These are phyloP conservation scores for Psilopogon haemacephalus DNA, from an alignment of 2,113 vertebrate genomes.

Conservation along the genomic window DNA sequence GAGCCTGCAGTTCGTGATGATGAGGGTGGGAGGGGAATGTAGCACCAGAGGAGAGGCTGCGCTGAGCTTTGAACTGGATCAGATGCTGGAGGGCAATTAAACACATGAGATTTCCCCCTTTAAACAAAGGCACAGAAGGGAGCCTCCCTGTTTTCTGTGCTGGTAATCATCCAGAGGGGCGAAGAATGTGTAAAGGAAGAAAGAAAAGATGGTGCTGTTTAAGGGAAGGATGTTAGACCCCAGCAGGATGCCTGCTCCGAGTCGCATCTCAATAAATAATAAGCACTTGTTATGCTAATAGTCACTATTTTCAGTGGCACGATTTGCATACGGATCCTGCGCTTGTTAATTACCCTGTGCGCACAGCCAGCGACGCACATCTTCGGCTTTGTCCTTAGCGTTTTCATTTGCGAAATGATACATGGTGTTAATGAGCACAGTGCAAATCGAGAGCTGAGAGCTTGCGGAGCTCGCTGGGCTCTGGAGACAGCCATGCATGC, in stretches of 20 bases:
- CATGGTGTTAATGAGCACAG: neutral
- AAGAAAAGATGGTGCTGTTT: neutral
- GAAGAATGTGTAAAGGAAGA: neutral
- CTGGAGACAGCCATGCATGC: neutral
- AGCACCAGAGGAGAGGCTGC: neutral
- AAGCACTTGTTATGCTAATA: slow-evolving; percentile 68
- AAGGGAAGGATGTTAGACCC: neutral
- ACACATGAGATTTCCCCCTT: slow-evolving; percentile 35
- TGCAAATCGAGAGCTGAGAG: neutral
- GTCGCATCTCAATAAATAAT: slow-evolving; percentile 33
- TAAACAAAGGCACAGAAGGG: slow-evolving; percentile 61
- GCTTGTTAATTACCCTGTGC: neutral
- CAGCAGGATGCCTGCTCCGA: slow-evolving; percentile 33
- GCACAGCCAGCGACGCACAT: neutral
- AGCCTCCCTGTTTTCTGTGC: slow-evolving; percentile 32
- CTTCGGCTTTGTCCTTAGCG: neutral
- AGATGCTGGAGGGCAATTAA: slow-evolving; percentile 49
- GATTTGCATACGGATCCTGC: slow-evolving; percentile 15
- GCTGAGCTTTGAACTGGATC: neutral
- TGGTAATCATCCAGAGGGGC: slow-evolving; percentile 49
- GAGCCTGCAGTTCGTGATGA: neutral
- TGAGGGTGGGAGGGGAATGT: neutral
- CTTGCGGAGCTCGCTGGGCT: neutral
- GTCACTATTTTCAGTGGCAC: neutral
- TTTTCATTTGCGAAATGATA: neutral